Base-by-base conservation (phyloP, 2,113 vertebrate species). In the Takifugu flavidus region DNA sequence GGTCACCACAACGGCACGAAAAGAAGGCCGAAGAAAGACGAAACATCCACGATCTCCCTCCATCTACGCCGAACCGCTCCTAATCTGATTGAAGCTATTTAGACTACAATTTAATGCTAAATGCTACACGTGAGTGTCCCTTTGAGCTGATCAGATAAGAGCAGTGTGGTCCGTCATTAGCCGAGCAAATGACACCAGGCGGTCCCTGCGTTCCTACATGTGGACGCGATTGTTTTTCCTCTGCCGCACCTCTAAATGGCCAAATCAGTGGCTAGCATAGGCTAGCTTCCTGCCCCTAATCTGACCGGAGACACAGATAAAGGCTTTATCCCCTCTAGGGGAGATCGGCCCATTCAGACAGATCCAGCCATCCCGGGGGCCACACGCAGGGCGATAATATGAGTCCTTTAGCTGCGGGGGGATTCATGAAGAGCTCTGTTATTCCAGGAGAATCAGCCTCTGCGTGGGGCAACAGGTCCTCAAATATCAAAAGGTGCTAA, bases 401-500 rank as follows among this genome's bases (percentile, higher is more conserved):
- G 67, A 34, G 70, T 34, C 70, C 64, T 12, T 10, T 13, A 13
- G 66, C 61, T 58, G 58, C 65, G 45, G 56, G 59, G 63, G 73
- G 75, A 85, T 67, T 70, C 82, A 87, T 79, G 70, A 86, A 74
- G 82, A 67, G 61, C 29, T 44, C n/a, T 12, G 61, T 75, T 67
- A 60, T 43, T 39, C 3, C 11, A 56, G 73, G 62, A 73, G 65
- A 72, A 74, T 82, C 76, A 60, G 56, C 59, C 68, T 66, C 26
- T 8, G 45, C 43, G 72, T 53, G 73, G 77, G 79, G 69, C 71
- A 69, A 77, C 2, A 60, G 59, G 73, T 49, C 67, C 62, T 87
- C 72, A 34, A 51, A 85, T 84, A 86, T 87, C 80, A 87, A 78
- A 82, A 78, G 80, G 74, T 68, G 59, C 52, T 34, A 72, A 58